Conservation (phyloP, 37 sponge, comb jelly and placozoan genomes). For the Cliona cf. orientalis region DNA sequence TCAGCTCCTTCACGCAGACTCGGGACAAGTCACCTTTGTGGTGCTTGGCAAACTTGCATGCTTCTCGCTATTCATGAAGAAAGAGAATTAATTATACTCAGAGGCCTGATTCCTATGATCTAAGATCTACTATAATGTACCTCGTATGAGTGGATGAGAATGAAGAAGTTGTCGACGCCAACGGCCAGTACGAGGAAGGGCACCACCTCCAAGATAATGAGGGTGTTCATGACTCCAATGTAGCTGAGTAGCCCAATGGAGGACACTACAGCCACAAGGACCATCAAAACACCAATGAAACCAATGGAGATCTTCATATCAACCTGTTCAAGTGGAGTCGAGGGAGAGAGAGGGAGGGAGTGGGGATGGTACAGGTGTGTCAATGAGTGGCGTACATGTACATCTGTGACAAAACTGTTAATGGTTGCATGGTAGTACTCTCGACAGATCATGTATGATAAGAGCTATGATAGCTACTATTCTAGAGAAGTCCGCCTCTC, state of each 20-base stretch:
- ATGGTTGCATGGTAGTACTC: too few species aligned
- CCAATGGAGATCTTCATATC: slow-evolving; percentile 80
- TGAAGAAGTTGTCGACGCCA: slow-evolving; percentile 98
- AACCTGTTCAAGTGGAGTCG: too few species aligned
- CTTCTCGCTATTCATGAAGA: slow-evolving; percentile 35
- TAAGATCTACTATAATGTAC: too few species aligned
- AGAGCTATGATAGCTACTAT: too few species aligned
- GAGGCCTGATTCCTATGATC: too few species aligned
- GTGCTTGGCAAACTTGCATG: slow-evolving; percentile 11
- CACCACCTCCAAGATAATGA: slow-evolving; percentile 95
- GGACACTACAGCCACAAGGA: slow-evolving; percentile 77
- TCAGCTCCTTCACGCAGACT: slow-evolving; percentile 33
- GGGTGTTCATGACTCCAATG: slow-evolving; percentile 51
- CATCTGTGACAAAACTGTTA: too few species aligned
- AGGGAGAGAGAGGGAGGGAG: slow-evolving; percentile 8
- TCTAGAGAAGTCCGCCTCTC: too few species aligned
- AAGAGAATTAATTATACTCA: too few species aligned
- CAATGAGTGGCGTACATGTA: background rate
- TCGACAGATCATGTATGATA: too few species aligned
- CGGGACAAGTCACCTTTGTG: slow-evolving; percentile 3
- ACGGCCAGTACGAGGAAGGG: slow-evolving; percentile 98
- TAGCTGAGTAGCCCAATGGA: slow-evolving; percentile 88
- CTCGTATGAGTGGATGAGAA: slow-evolving; percentile 93
- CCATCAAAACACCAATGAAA: slow-evolving; percentile 86
- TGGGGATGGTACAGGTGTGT: slow-evolving; percentile 7